phyloP scores from a whole-genome alignment of 2,113 vertebrate species.

The Leptodactylus fuscus region DNA sequence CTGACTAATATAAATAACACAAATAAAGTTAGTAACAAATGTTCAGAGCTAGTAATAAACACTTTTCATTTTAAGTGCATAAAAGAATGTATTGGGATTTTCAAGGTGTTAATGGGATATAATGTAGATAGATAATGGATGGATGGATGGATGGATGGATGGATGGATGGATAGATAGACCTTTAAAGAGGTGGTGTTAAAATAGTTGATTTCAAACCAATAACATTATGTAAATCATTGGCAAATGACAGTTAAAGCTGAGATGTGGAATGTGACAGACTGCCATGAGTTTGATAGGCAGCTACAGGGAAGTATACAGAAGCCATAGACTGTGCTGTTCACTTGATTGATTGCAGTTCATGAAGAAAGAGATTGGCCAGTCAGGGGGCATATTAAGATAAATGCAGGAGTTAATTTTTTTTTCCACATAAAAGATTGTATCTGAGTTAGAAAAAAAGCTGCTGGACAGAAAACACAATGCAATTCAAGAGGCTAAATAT shows the following conservation, averaged over 20 bases:
- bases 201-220: not conserved
- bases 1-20: no score
- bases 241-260: constrained; percentile 16
- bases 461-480: constrained; percentile 17
- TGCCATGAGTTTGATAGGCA: constrained; percentile 41
- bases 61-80: no score
- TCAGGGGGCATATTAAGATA: constrained; percentile 58
- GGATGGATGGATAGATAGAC: not conserved
- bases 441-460: constrained; percentile 14
- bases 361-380: constrained; percentile 48
- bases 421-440: constrained; percentile 49
- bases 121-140: not conserved
- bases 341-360: constrained; percentile 55
- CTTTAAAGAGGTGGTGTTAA: no score
- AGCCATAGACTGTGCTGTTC: not conserved
- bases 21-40: no score
- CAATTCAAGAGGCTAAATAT: not conserved
- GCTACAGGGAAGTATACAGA: constrained; percentile 1
- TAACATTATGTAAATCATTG: not conserved
- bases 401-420: constrained; percentile 59
- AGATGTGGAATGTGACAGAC: constrained; percentile 5
- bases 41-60: no score
- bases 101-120: not conserved
- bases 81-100: not conserved
- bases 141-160: no score